A percentile compares a stretch with the other conserved stretches of the same genome.
phyloP scores from a whole-genome alignment of 2,888 invertebrate species.

The Laspeyria flexula region DNA sequence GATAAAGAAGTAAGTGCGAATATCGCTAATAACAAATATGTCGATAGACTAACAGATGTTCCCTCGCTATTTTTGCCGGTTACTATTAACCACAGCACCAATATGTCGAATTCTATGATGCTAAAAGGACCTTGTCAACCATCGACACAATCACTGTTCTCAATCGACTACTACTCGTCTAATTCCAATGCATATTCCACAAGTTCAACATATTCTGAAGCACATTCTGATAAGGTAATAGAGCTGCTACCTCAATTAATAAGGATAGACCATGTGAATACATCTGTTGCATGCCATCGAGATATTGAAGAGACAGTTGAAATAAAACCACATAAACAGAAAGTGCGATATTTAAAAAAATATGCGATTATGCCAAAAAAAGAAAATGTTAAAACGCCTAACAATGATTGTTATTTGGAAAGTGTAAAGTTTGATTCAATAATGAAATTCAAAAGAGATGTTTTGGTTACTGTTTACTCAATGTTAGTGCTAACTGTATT shows the following conservation, averaged over 20 bases:
- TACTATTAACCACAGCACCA: constrained; percentile 47
- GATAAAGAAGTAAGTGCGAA: constrained; percentile 68
- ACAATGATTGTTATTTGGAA: constrained; percentile 23
- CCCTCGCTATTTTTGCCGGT: constrained; percentile 55
- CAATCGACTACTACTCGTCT: constrained; percentile 47
- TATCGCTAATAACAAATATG: constrained; percentile 43
- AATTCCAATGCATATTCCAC: constrained; percentile 40
- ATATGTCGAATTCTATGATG: constrained; percentile 52
- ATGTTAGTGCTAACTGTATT: constrained; percentile 76
- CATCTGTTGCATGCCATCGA: constrained; percentile 16
- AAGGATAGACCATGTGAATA: constrained; percentile 4
- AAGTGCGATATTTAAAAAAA: constrained; percentile 21
- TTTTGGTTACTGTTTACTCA: constrained; percentile 76
- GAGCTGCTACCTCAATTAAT: constrained; percentile 42
- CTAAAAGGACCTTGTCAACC: constrained; percentile 45
- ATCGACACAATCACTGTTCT: constrained; percentile 56
- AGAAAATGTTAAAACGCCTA: constrained; percentile 18
- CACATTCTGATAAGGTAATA: constrained; percentile 29
- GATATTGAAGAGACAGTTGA: constrained; percentile 21
- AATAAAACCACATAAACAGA: constrained; percentile 13
- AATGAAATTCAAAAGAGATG: constrained; percentile 73
- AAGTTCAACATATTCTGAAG: not conserved
- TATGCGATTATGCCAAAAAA: constrained; percentile 16
- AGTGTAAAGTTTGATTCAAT: constrained; percentile 54
- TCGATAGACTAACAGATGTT: constrained; percentile 57